Percentiles rank a stretch among this genome's conserved stretches.
Conservation (phyloP, 2,888 invertebrate species). For the Diadegma fenestrale region DNA sequence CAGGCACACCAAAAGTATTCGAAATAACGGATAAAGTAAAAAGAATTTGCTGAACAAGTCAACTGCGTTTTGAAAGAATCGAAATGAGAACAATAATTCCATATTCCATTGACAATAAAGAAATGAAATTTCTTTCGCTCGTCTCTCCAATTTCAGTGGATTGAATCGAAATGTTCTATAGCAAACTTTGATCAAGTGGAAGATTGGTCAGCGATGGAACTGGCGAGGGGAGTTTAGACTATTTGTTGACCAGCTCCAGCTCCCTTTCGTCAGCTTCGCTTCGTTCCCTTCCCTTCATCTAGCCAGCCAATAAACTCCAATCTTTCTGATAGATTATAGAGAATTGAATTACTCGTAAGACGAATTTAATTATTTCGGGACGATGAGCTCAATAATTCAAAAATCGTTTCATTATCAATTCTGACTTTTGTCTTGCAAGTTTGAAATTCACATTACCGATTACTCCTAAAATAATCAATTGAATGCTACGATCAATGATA, state of each 20-base stretch:
- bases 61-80: background rate
- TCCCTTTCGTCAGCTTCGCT: background rate
- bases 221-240: background rate
- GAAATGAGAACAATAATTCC: background rate
- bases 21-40: background rate
- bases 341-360: background rate
- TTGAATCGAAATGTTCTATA: conserved; percentile 3
- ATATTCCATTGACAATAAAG: background rate
- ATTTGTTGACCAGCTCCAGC: conserved; percentile 10
- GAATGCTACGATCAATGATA: background rate
- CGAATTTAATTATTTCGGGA: background rate
- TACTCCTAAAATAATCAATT: background rate
- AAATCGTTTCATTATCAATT: background rate
- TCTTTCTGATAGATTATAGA: background rate
- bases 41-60: background rate
- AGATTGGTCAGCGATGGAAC: conserved; percentile 13
- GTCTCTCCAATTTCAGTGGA: background rate
- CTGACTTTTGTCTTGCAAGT: background rate
- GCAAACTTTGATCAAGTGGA: background rate
- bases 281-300: background rate
- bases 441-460: background rate
- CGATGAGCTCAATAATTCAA: too few relatives aligned
- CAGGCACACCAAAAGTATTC: conserved; percentile 2
- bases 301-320: background rate
- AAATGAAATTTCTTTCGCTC: background rate